These are phyloP conservation scores for Bombus fervidus DNA, from an alignment of 1,140 invertebrate species.

Conservation along the genomic window DNA sequence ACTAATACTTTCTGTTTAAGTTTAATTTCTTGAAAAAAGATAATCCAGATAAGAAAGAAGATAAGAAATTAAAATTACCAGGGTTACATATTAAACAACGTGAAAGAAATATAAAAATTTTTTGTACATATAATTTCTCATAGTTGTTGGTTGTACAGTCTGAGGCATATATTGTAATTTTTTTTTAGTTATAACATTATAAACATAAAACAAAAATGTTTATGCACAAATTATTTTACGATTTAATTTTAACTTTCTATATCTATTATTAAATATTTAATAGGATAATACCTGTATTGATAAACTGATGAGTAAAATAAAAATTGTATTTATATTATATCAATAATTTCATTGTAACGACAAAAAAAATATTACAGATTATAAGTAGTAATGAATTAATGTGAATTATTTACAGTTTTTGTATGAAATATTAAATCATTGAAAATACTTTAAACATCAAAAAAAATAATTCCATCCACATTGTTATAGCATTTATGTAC, in stretches of 20 bases:
- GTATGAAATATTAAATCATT: constrained; percentile 25
- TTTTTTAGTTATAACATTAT: constrained; percentile 21
- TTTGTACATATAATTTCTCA: constrained; percentile 17
- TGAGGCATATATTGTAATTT: not conserved
- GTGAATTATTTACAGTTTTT: constrained; percentile 12
- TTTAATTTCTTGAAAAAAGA: not conserved
- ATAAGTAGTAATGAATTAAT: constrained; percentile 5
- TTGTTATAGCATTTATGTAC: constrained; percentile 52
- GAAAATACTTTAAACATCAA: constrained; percentile 32
- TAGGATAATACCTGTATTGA: not conserved
- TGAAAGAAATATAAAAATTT: constrained; percentile 1
- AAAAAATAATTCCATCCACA: constrained; percentile 46
- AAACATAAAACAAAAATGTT: not conserved
- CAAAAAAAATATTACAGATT: constrained; percentile 1
- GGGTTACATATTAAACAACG: constrained; percentile 2
- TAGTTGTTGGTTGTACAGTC: constrained; percentile 8
- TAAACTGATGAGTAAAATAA: not conserved
- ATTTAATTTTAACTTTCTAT: constrained; percentile 14
- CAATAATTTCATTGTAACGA: constrained; percentile 13
- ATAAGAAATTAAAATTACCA: constrained; percentile 7
- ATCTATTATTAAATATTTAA: constrained; percentile 10
- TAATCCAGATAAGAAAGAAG: constrained; percentile 2
- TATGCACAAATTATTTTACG: constrained; percentile 38
- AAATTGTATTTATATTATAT: constrained; percentile 28
- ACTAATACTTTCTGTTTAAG: not conserved